Evolutionary conservation across 2,888 invertebrate species (phyloP), one percentile per base, ranked within the genome.

Genomic region (Caenorhabditis sp.): DNA sequence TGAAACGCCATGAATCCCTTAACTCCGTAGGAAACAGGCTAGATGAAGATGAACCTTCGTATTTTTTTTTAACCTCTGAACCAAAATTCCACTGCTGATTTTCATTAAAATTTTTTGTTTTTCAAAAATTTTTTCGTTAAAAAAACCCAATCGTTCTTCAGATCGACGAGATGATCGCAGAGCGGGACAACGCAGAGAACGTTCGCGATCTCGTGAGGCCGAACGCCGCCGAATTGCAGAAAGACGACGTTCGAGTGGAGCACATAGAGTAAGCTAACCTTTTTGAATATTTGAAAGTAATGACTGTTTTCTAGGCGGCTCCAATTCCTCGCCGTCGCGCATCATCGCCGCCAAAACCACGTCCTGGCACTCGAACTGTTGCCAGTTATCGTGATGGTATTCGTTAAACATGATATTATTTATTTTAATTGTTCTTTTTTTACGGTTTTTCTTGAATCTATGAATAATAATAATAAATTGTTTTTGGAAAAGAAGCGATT

Each of bases 331-430:
- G 58, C 23, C 31, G 31, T 6, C 31, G 31, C 8, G 19, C 36
- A 58, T 2, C 37, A 17, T 21, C 60, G 3, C 17, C 60, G 1
- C n/a, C n/a, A n/a, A 21, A 37, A 27, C 36, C 36, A 36, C 57
- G 58, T 43, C 69, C 60, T 5, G 69, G 69, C 43, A 61, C 64
- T n/a, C 51, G 53, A 26, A 58, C 61, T 49, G 69, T 64, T 24
- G 26, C 21, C 19, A 62, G 61, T 0, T 69, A 69, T 31, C 43
- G 43, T 14, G 17, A 43, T 43, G 43, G 43, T 31, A 4, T 31
- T 31, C 31, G 31, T 31, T 31, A 31, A 31, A 31, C 31, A 31
- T 6, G 4, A 19, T 50, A 8, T 50, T 50, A 5, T 21, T 54
- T 10, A 21, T 54, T 54, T 21, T 21, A 12, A 21, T n/a, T 2